phyloP scores from a whole-genome alignment of 1,140 invertebrate genomes.

The Ceratoteleas bidentatus region DNA sequence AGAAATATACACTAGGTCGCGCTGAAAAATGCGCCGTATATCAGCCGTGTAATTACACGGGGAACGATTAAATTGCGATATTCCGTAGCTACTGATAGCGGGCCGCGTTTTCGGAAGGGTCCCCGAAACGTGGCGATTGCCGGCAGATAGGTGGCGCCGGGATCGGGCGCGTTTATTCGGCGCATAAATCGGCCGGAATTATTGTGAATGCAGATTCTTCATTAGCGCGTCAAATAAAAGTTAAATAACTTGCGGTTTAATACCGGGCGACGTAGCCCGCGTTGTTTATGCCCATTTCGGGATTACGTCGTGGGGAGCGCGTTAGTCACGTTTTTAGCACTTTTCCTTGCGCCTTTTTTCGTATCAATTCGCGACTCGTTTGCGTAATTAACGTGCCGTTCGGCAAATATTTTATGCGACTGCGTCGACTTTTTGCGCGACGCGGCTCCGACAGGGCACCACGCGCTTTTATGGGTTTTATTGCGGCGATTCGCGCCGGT shows the following conservation, averaged over 20 bases:
- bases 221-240: constrained; percentile 47
- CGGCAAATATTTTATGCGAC: constrained; percentile 46
- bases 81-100: constrained; percentile 64
- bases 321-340: constrained; percentile 54
- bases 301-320: constrained; percentile 31
- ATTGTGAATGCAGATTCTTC: constrained; percentile 56
- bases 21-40: constrained; percentile 59
- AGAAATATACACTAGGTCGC: constrained; percentile 47
- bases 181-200: constrained; percentile 48
- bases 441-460: too few species aligned
- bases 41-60: constrained; percentile 62
- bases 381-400: constrained; percentile 60
- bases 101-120: constrained; percentile 19
- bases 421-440: too few species aligned
- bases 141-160: constrained; percentile 35
- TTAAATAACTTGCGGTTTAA: constrained; percentile 48
- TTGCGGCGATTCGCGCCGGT: too few species aligned
- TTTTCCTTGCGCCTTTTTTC: constrained; percentile 56
- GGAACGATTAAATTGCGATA: constrained; percentile 65
- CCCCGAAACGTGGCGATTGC: constrained; percentile 21
- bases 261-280: constrained; percentile 31
- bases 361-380: constrained; percentile 61
- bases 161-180: constrained; percentile 15
- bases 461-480: too few species aligned
- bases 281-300: constrained; percentile 46